Evolutionary conservation across 2,888 invertebrate genomes (phyloP), one percentile per base, ranked within the genome.

Genomic region (Lypha dubia): DNA sequence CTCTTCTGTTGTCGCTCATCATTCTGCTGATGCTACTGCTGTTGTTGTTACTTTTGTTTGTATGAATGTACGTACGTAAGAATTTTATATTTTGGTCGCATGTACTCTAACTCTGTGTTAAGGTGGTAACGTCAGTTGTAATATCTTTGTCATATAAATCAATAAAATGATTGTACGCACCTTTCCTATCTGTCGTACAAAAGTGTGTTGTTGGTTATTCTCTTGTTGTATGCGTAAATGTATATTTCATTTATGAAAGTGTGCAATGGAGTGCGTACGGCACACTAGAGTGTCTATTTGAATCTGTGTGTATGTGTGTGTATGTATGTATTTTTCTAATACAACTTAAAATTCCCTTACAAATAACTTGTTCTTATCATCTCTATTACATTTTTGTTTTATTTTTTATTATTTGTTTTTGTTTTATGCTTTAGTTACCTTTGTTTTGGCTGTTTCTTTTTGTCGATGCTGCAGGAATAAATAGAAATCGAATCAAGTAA

Each of bases 101-200:
- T 22, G 35, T 24, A 24, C 28, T 28, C 28, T 24, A 15, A 53
- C 24, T 46, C 44, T 15, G 63, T 73, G 84, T 81, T 81, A 84
- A 84, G 84, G 84, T 81, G 84, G 89, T 88, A 83, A 90, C 89
- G 90, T 88, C 90, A 89, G 89, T 89, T 89, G 89, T 89, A 89
- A 90, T 90, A 89, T 88, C 89, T 89, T 90, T 88, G 89, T 89
- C 90, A 90, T 89, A 90, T 90, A 90, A 90, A 90, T 90, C 90
- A 90, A 90, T 90, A 90, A 89, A 89, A 89, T 84, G 68, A 67
- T 82, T 86, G 79, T 80, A 83, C 82, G 79, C 82, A 84, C 82
- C 83, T 84, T 83, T 79, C 51, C 75, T 71, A 74, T 73, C 71
- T 81, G 80, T 79, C 56, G 60, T 58, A 32, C 7, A 22, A 49